Conservation (phyloP, 1,140 invertebrate species). For the Drosophila melanica region DNA sequence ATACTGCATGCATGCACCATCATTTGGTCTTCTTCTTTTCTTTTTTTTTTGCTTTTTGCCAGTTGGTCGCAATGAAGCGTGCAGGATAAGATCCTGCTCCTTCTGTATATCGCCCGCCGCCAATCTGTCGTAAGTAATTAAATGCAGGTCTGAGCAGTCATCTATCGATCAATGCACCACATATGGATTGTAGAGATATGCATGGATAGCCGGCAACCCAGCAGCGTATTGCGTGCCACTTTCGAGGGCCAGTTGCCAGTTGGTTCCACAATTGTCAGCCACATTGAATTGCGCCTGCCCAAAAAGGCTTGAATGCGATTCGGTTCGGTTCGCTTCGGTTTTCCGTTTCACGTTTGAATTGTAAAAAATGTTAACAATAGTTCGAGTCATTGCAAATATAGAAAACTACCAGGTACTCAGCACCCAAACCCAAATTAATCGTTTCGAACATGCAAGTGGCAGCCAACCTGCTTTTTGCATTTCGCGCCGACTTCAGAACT, state of each 20-base stretch:
- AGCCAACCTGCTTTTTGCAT: too few relatives aligned
- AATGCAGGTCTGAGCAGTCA: constrained; percentile 61
- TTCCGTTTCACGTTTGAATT: constrained; percentile 5
- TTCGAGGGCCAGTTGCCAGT: constrained; percentile 33
- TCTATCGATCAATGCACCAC: constrained; percentile 42
- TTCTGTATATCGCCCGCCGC: neutral
- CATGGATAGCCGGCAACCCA: constrained; percentile 4
- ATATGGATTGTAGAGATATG: constrained; percentile 7
- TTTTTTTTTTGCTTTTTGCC: constrained; percentile 42
- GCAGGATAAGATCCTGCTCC: constrained; percentile 20
- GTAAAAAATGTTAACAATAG: constrained; percentile 1
- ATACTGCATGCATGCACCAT: constrained; percentile 16
- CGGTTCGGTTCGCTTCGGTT: neutral
- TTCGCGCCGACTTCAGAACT: too few relatives aligned
- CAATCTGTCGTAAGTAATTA: constrained; percentile 59
- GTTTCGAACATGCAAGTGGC: too few relatives aligned
- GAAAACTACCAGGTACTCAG: neutral
- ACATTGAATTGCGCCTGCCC: constrained; percentile 39
- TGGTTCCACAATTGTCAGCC: constrained; percentile 53
- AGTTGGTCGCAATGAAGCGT: constrained; percentile 63
- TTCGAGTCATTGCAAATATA: constrained; percentile 6
- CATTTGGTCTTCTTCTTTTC: constrained; percentile 10
- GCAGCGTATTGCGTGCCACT: constrained; percentile 37
- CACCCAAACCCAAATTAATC: too few relatives aligned
- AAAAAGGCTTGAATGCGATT: constrained; percentile 34